Evolutionary conservation across 2,888 invertebrate genomes (phyloP).

Genomic region (Xestobium rufovillosum): DNA sequence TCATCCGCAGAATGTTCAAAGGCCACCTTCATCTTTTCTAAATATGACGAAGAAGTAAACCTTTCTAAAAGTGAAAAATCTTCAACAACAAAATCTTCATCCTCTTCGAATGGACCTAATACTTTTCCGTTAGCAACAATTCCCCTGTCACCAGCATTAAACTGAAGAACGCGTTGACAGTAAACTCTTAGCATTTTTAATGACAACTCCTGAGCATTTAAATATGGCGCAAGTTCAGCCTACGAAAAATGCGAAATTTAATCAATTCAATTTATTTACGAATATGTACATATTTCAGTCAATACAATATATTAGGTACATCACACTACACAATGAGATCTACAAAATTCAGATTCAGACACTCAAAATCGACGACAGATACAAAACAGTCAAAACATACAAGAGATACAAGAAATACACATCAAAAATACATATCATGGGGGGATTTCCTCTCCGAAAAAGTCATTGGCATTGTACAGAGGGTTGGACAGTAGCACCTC

Average conservation of each 20-base stretch:
- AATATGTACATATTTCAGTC: no score
- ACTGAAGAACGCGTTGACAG: conserved; percentile 60
- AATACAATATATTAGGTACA: no score
- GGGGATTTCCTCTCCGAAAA: no score
- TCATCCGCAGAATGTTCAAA: conserved; percentile 50
- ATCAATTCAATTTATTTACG: no score
- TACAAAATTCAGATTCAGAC: no score
- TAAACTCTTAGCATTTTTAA: conserved; percentile 62
- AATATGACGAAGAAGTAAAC: conserved; percentile 60
- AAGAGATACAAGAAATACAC: no score
- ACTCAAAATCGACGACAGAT: no score
- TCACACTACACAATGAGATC: no score
- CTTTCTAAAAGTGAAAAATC: conserved; percentile 87
- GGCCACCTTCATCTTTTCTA: conserved; percentile 63
- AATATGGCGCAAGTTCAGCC: conserved; percentile 43
- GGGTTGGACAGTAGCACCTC: no score
- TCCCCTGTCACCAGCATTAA: conserved; percentile 60
- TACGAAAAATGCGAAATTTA: conserved; percentile 8
- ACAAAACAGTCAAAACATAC: no score
- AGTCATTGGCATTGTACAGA: no score
- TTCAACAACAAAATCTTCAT: conserved; percentile 73
- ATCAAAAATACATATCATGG: no score
- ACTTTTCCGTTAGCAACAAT: conserved; percentile 84
- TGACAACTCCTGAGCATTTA: conserved; percentile 56
- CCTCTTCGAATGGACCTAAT: conserved; percentile 69